Evolutionary conservation across 2,888 invertebrate species (phyloP), one percentile per base, ranked within the genome.

Genomic region (Sphinx pinastri): DNA sequence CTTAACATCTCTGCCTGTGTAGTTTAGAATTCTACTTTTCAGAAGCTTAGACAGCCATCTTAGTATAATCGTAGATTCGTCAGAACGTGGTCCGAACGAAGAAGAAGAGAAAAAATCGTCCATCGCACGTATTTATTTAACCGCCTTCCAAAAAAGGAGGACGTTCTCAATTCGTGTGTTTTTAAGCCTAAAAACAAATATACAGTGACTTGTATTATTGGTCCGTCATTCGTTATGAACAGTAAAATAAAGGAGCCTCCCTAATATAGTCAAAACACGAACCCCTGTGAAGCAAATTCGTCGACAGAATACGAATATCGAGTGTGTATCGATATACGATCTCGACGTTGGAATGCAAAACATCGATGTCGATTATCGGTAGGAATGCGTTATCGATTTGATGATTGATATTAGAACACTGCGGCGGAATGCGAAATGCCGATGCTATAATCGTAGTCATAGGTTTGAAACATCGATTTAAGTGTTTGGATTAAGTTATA

Each of bases 261-360:
- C 71, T 75, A 75, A 79, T 76, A 75, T 76, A 72, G 73, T 75
- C 74, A 70, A 73, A 71, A 74, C 76, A 73, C 74, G 77, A 71
- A 38, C 57, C 57, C 31, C 67, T 54, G 16, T 19, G 13, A 55
- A 16, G 16, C 67, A 19, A 25, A 57, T 45, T 45, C 13, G 38
- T 57, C 54, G 68, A 68, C 19, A 57, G 54, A 55, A 45, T 68
- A 55, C 55, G 16, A 68, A 68, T 68, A 45, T 55, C 38, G 16
- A 19, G 51, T 25, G 31, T n/a, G 51, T 51, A 67, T 67, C 54
- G 67, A 67, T 54, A 60, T 14, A 67, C 52, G 31, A 54, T 67
- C 54, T 51, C 38, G 31, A 63, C 19, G 19, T 63, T 19, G 49
- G 63, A 63, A 63, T 63, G 63, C 63, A 47, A 63, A 60, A 49